Percentiles rank a stretch among this genome's conserved stretches.
These are phyloP conservation scores for Neodiprion lecontei DNA, from an alignment of 1,140 invertebrate species.

Conservation along the genomic window DNA sequence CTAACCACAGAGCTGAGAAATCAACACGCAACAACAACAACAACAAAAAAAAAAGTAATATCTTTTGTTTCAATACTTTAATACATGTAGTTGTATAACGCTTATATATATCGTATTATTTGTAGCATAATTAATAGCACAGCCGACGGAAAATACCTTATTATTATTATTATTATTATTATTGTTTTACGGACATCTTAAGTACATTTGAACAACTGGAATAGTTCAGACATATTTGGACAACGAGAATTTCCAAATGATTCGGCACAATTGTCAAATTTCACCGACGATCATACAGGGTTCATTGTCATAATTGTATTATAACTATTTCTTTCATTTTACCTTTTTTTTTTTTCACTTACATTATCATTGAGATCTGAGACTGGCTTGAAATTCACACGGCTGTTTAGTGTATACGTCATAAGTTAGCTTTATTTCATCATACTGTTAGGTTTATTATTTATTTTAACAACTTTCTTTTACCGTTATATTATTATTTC, in stretches of 20 bases:
- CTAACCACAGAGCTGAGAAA: conserved; percentile 1
- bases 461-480: conserved; percentile 23
- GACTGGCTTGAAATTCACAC: conserved; percentile 3
- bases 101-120: not conserved
- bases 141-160: conserved; percentile 24
- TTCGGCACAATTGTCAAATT: conserved; percentile 7
- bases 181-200: too few relatives aligned
- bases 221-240: conserved; percentile 8
- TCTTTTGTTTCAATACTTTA: conserved; percentile 24
- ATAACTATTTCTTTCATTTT: not conserved
- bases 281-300: not conserved
- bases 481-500: conserved; percentile 27
- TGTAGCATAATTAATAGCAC: conserved; percentile 20
- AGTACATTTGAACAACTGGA: not conserved
- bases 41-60: conserved; percentile 33
- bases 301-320: not conserved
- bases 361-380: not conserved
- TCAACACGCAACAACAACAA: conserved; percentile 22
- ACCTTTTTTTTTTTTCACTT: not conserved
- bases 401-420: conserved; percentile 3
- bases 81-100: not conserved
- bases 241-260: not conserved
- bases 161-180: too few relatives aligned
- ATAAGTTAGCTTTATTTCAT: not conserved
- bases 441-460: conserved; percentile 12